A percentile compares a stretch with the other conserved stretches of the same genome.
Evolutionary conservation across 2,113 vertebrate species (phyloP).

Genomic region (Pygoscelis adeliae): DNA sequence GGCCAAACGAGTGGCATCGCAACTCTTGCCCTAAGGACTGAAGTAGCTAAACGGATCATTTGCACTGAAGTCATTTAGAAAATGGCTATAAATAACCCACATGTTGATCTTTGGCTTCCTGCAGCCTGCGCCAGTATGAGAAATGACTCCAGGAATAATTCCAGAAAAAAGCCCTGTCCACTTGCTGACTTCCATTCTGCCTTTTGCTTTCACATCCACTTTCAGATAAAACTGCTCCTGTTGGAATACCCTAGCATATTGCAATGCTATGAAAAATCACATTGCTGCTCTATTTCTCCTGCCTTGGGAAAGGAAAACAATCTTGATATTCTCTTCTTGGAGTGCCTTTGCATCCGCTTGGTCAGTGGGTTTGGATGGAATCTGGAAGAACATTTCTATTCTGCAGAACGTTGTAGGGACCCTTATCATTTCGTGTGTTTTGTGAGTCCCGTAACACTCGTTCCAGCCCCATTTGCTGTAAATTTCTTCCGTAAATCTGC

Average conservation of each 20-base stretch:
- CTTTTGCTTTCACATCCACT: slow-evolving; percentile 34
- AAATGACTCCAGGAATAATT: slow-evolving; percentile 52
- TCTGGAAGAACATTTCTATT: not conserved
- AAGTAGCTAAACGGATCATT: slow-evolving; percentile 53
- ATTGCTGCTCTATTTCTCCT: not conserved
- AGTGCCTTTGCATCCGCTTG: not conserved
- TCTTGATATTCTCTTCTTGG: not conserved
- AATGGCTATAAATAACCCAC: slow-evolving; percentile 50
- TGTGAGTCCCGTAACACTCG: not conserved
- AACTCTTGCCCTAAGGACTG: not conserved
- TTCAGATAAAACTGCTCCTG: slow-evolving; percentile 33
- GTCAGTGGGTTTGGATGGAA: not conserved
- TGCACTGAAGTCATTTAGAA: not conserved
- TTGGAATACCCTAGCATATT: slow-evolving; percentile 5
- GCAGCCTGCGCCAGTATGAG: not conserved
- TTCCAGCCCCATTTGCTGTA: not conserved
- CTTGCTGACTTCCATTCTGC: slow-evolving; percentile 54
- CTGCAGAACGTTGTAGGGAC: not conserved
- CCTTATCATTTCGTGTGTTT: slow-evolving; percentile 3
- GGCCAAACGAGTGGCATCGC: not conserved
- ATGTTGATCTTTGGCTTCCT: slow-evolving; percentile 38
- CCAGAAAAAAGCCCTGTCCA: slow-evolving; percentile 56
- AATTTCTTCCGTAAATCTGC: not conserved
- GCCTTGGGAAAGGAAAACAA: slow-evolving; percentile 6
- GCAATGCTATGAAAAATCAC: not conserved